Evolutionary conservation across 2,888 invertebrate species (phyloP).

Genomic region (Acleris cristana): DNA sequence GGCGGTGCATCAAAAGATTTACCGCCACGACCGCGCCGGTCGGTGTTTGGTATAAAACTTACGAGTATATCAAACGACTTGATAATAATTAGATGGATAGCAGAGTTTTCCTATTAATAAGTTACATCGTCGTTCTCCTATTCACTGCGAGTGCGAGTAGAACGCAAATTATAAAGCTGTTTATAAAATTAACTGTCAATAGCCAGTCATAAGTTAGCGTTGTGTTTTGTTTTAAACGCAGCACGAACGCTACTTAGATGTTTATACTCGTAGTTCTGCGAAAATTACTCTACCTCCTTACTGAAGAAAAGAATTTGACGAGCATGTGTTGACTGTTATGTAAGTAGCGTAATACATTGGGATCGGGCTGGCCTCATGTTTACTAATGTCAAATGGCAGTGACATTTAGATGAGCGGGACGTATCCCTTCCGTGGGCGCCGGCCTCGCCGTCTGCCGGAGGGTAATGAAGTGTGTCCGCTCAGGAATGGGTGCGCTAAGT

Average conservation of each 20-base stretch:
- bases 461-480: slow-evolving; percentile 63
- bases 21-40: slow-evolving; percentile 24
- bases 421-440: slow-evolving; percentile 46
- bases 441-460: slow-evolving; percentile 41
- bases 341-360: background rate
- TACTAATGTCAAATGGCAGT: slow-evolving; percentile 37
- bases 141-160: slow-evolving; percentile 20
- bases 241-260: slow-evolving; percentile 7
- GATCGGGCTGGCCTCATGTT: slow-evolving; percentile 24
- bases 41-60: slow-evolving; percentile 21
- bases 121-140: slow-evolving; percentile 23
- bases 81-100: slow-evolving; percentile 16
- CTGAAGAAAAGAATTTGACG: slow-evolving; percentile 10
- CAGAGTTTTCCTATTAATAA: slow-evolving; percentile 17
- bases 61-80: slow-evolving; percentile 12
- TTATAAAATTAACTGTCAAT: slow-evolving; percentile 36
- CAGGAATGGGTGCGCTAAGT: slow-evolving; percentile 62
- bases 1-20: slow-evolving; percentile 35
- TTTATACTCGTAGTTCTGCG: background rate
- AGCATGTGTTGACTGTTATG: background rate
- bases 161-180: slow-evolving; percentile 34
- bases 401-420: slow-evolving; percentile 45
- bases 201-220: slow-evolving; percentile 32
- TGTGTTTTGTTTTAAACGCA: slow-evolving; percentile 13
- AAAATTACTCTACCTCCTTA: slow-evolving; percentile 20